Base-by-base conservation (phyloP, 2,113 vertebrate species). In the Loxodonta africana region DNA sequence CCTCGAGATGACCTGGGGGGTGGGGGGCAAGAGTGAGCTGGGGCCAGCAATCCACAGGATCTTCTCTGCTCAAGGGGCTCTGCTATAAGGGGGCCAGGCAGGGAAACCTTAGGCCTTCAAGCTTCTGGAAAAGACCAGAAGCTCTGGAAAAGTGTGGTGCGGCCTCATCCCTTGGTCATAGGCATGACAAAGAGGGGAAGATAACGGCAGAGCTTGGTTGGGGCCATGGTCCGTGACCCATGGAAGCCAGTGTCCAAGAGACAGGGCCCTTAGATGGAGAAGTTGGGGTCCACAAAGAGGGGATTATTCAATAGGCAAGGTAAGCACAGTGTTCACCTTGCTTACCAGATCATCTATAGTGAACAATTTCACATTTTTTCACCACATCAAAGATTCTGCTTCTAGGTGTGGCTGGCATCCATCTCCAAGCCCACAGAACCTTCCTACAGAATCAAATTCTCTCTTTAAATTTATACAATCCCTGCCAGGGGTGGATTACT, bases 71-170 rank as follows among this genome's bases (percentile, higher is more conserved):
- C 83, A 48, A 41, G 73, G 62, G 5, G 2, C 2, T 83, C 76
- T 96, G 11, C 62, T 87, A 41, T 83, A 44, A 92, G 53, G 28
- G 37, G 18, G 26, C 65, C 12, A 80, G 10, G 8, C 53, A 62
- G 28, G 69, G 62, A 89, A 37, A 25, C 20, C 51, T 80, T 30
- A 33, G 53, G 14, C 65, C 62, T 82, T 88, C 20, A 57, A 5
- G 44, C 78, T 88, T 73, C 73, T 46, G 63, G 73, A 80, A 92
- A 95, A 93, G 65, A 85, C 4, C 18, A 76, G 74, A 26, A 37
- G 51, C 63, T 93, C 78, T 88, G 33, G 73, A 73, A 77, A 3
- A 53, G 30, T 15, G 21, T 81, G 90, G 17, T 28, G 1, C 86
- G 74, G 62, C 51, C 87, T 90, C 46, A 63, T 44, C 41, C 62